These are phyloP conservation scores for Pygoscelis antarcticus DNA, from an alignment of 2,113 vertebrate genomes.

Conservation along the genomic window DNA sequence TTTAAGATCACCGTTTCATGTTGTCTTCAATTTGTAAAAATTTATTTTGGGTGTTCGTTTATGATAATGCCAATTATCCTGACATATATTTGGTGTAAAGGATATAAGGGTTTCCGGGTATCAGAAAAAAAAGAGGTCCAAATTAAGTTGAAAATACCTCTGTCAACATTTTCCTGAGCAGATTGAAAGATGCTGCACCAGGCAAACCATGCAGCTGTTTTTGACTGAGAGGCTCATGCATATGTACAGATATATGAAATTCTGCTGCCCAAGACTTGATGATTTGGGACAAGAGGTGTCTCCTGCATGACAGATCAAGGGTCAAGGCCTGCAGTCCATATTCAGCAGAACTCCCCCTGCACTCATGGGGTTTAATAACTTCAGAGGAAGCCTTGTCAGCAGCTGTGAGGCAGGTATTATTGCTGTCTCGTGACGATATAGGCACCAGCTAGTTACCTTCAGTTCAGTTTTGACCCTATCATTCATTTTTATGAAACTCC, in stretches of 20 bases:
- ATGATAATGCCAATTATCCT: not conserved
- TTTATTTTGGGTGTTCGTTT: not conserved
- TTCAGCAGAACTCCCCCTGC: not conserved
- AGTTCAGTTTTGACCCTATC: not conserved
- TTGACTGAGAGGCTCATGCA: accelerated
- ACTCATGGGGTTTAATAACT: not conserved
- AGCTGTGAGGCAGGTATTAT: not conserved
- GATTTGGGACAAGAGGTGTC: not conserved
- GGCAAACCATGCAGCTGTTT: accelerated
- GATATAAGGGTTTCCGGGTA: not conserved
- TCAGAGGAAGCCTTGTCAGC: not conserved
- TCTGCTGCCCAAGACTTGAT: not conserved
- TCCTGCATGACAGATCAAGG: accelerated
- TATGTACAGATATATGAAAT: not conserved
- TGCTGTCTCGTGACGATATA: not conserved
- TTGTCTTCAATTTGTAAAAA: not conserved
- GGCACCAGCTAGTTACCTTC: not conserved
- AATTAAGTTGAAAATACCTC: not conserved
- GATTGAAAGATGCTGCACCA: not conserved
- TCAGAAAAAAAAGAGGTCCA: not conserved
- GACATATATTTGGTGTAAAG: not conserved
- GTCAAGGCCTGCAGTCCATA: not conserved
- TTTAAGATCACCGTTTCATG: not conserved
- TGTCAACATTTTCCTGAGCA: not conserved
- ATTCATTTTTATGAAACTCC: not conserved